A percentile compares a stretch with the other conserved stretches of the same genome.
Evolutionary conservation across 1,140 invertebrate species (phyloP).

Genomic region (Luehdorfia chinensis): DNA sequence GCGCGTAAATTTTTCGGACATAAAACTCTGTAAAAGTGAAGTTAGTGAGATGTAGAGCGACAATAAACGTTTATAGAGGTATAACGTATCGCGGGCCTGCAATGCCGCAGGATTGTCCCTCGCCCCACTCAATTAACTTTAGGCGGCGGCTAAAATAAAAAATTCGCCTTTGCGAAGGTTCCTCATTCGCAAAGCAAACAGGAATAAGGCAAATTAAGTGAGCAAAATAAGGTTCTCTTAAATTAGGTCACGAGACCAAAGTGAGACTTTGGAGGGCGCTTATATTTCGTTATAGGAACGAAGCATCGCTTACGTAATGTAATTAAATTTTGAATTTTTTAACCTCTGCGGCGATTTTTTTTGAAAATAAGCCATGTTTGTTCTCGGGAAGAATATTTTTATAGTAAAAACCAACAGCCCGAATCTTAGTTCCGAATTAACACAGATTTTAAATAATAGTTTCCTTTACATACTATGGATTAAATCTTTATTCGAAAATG

Average conservation of each 20-base stretch:
- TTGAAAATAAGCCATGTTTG: too few relatives aligned
- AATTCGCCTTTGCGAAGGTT: constrained; percentile 40
- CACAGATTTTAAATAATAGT: too few relatives aligned
- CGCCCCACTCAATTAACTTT: constrained; percentile 60
- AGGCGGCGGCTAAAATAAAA: constrained; percentile 54
- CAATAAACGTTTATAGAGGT: constrained; percentile 72
- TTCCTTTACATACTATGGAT: too few relatives aligned
- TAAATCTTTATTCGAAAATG: too few relatives aligned
- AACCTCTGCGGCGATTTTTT: too few relatives aligned
- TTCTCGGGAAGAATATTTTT: too few relatives aligned
- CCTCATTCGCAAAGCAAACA: constrained; percentile 64
- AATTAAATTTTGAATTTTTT: constrained; percentile 66
- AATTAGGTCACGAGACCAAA: constrained; percentile 63
- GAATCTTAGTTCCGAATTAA: too few relatives aligned
- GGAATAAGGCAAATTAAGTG: constrained; percentile 71
- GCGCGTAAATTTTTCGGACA: constrained; percentile 75
- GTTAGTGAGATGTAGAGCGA: constrained; percentile 68
- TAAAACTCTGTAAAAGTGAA: constrained; percentile 75
- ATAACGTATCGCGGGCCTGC: constrained; percentile 28
- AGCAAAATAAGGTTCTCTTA: constrained; percentile 59
- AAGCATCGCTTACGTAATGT: constrained; percentile 39
- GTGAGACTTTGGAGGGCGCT: constrained; percentile 40
- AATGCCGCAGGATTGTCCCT: constrained; percentile 32
- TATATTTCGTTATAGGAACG: constrained; percentile 40
- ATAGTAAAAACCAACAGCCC: too few relatives aligned